phyloP scores from a whole-genome alignment of 2,888 invertebrate genomes.

The Deroplatys truncata region DNA sequence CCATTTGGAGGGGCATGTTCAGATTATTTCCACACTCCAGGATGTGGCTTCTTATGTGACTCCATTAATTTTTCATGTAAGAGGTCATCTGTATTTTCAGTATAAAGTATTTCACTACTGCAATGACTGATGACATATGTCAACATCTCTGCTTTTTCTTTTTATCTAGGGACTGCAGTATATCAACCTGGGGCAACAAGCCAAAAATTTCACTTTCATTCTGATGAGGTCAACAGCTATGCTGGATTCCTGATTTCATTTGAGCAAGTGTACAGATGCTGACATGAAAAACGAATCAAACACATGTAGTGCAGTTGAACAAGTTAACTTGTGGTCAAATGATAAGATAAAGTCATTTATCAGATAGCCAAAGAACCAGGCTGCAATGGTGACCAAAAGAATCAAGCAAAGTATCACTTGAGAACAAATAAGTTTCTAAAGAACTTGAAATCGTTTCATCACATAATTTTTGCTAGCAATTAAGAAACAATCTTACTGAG shows the following conservation, averaged over 20 bases:
- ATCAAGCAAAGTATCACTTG: not conserved
- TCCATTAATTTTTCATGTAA: constrained; percentile 37
- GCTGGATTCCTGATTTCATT: constrained; percentile 38
- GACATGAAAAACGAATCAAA: not conserved
- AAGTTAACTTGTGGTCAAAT: not conserved
- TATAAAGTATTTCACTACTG: not conserved
- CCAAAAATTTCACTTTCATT: constrained; percentile 40
- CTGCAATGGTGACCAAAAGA: not conserved
- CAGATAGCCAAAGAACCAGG: not conserved
- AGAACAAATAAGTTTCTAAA: not conserved
- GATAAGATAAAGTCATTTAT: not conserved
- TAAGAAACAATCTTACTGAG: not conserved
- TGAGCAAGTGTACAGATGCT: constrained; percentile 37
- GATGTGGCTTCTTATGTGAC: constrained; percentile 40
- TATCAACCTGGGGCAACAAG: constrained; percentile 39
- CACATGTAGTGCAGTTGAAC: not conserved
- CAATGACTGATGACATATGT: not conserved
- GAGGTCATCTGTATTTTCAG: constrained; percentile 14
- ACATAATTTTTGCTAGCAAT: not conserved
- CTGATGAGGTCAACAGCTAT: constrained; percentile 35
- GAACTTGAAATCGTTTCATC: not conserved
- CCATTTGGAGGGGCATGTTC: constrained; percentile 38
- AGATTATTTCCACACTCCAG: constrained; percentile 39
- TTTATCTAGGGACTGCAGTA: constrained; percentile 37
- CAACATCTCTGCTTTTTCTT: not conserved